A percentile compares a stretch with the other conserved stretches of the same genome.
These are phyloP conservation scores for Cryptotermes secundus DNA, from an alignment of 1,140 invertebrate genomes.

Conservation along the genomic window DNA sequence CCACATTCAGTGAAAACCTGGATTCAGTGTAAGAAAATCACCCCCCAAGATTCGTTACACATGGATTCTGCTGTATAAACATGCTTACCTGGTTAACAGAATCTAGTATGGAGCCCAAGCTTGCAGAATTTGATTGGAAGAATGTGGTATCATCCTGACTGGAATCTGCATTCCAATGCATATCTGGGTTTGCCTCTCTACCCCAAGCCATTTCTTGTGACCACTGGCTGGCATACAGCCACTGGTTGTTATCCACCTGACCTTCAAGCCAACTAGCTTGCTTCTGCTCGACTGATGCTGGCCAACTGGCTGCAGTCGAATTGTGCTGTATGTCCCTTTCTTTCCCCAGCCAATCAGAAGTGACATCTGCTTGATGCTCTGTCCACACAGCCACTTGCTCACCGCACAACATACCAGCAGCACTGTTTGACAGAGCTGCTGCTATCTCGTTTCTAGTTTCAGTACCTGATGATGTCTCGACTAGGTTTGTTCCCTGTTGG, in stretches of 20 bases:
- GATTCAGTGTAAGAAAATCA: too few species aligned
- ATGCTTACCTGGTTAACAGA: conserved; percentile 32
- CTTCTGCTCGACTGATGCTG: not conserved
- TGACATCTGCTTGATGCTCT: not conserved
- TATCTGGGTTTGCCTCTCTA: not conserved
- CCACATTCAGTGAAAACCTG: too few species aligned
- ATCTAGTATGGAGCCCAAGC: conserved; percentile 29
- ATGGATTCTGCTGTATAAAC: too few species aligned
- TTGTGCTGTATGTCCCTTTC: not conserved
- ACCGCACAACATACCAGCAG: not conserved
- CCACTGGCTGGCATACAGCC: not conserved
- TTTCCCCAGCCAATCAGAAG: not conserved
- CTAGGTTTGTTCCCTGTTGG: not conserved
- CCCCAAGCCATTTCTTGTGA: not conserved
- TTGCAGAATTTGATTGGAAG: not conserved
- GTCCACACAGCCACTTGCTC: not conserved
- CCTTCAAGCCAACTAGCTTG: not conserved
- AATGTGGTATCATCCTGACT: not conserved
- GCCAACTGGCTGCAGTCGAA: not conserved
- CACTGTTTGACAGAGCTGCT: too few species aligned
- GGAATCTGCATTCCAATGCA: not conserved
- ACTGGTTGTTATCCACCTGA: conserved; percentile 1
- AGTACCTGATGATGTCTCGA: not conserved
- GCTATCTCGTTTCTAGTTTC: not conserved
- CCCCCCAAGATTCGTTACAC: too few species aligned